phyloP scores from a whole-genome alignment of 2,113 vertebrate species.

The Vireo altiloquus region DNA sequence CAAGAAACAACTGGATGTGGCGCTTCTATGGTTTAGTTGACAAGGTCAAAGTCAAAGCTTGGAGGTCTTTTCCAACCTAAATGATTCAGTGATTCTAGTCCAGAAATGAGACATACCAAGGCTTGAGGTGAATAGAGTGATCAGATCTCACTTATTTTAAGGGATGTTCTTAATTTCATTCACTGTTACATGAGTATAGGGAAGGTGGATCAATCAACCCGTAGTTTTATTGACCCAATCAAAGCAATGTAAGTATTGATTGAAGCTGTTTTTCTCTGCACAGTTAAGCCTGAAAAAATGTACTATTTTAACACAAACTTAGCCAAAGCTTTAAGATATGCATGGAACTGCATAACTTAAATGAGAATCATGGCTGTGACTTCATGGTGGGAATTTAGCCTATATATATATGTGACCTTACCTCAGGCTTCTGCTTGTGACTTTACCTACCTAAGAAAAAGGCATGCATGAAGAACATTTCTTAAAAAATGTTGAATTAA shows the following conservation, averaged over 20 bases:
- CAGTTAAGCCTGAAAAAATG: background rate
- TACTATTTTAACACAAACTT: background rate
- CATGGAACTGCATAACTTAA: background rate
- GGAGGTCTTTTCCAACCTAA: background rate
- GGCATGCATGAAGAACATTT: background rate
- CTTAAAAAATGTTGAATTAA: background rate
- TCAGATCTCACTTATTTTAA: background rate
- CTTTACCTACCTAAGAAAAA: background rate
- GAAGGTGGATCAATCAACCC: background rate
- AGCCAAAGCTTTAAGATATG: background rate
- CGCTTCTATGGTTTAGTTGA: background rate
- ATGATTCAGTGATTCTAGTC: background rate
- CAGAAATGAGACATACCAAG: background rate
- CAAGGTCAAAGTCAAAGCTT: background rate
- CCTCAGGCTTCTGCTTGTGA: background rate
- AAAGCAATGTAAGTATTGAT: background rate
- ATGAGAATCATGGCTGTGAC: background rate
- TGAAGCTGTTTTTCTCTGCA: background rate
- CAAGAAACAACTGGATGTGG: background rate
- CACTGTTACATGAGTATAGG: background rate
- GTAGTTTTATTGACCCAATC: background rate
- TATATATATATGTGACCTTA: background rate
- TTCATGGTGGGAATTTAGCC: background rate
- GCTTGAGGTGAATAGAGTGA: background rate
- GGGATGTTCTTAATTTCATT: background rate